Conservation (phyloP, 2,797 vertebrate species). For the Pteronotus mesoamericanus region DNA sequence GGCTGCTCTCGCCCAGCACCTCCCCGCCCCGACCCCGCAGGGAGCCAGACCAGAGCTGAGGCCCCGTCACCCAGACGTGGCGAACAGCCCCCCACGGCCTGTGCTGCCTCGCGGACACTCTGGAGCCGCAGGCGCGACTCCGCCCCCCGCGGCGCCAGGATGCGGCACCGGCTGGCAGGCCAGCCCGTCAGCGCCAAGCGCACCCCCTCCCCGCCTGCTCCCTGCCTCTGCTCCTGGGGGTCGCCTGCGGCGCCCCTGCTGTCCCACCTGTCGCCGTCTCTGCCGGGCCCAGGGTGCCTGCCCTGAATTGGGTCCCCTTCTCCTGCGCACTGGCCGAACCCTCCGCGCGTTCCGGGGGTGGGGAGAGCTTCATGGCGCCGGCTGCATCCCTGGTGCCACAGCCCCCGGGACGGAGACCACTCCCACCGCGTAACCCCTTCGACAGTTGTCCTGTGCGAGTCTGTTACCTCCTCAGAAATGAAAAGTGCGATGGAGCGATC, state of each 20-base stretch:
- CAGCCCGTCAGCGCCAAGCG: too few relatives aligned
- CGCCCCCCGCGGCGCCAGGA: fast-evolving
- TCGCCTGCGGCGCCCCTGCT: too few relatives aligned
- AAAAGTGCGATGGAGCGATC: fast-evolving
- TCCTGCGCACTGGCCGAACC: too few relatives aligned
- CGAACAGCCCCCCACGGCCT: fast-evolving
- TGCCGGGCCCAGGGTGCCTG: fast-evolving
- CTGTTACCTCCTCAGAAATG: too few relatives aligned
- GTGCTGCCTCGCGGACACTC: too few relatives aligned
- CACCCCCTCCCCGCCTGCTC: fast-evolving
- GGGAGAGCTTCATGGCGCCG: too few relatives aligned
- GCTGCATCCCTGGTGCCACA: too few relatives aligned
- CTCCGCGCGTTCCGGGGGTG: not conserved
- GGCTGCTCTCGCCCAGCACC: fast-evolving
- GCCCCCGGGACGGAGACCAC: too few relatives aligned
- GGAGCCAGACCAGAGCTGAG: not conserved
- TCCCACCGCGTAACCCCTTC: too few relatives aligned
- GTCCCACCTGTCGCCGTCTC: fast-evolving
- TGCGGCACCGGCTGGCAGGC: too few relatives aligned
- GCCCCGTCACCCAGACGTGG: not conserved
- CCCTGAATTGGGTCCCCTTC: not conserved
- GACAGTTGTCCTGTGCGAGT: too few relatives aligned
- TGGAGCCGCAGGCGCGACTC: fast-evolving
- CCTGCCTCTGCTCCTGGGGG: not conserved
- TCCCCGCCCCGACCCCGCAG: not conserved